These are phyloP conservation scores for Limnephilus auricula DNA, from an alignment of 2,888 invertebrate species.

Conservation along the genomic window DNA sequence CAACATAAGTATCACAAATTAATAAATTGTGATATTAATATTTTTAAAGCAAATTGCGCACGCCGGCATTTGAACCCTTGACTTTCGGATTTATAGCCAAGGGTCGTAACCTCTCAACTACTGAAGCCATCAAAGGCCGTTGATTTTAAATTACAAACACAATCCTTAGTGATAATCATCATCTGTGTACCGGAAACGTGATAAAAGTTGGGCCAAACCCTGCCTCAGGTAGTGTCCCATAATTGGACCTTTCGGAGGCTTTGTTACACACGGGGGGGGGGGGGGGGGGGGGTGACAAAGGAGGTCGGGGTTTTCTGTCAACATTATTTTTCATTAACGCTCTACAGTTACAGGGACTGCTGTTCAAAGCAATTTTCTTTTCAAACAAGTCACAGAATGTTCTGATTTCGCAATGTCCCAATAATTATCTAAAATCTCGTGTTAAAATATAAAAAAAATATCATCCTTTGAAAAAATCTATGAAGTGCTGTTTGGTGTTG, in stretches of 20 bases:
- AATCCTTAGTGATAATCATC: not conserved
- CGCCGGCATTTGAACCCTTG: too few species aligned
- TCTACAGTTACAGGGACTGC: not conserved
- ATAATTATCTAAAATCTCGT: not conserved
- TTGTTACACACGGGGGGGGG: not conserved
- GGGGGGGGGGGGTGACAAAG: slow-evolving; percentile 45
- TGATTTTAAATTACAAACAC: not conserved
- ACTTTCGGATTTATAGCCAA: too few species aligned
- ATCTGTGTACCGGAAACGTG: not conserved
- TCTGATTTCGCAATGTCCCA: not conserved
- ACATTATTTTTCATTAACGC: slow-evolving; percentile 54
- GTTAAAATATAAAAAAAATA: not conserved
- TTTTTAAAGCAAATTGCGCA: too few species aligned
- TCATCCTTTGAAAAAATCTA: not conserved
- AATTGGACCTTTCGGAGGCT: slow-evolving; percentile 17
- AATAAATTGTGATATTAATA: too few species aligned
- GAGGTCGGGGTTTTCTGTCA: slow-evolving; percentile 33
- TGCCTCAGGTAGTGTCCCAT: not conserved
- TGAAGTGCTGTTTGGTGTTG: not conserved
- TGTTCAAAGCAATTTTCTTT: slow-evolving; percentile 17
- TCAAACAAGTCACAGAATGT: not conserved
- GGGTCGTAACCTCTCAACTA: too few species aligned
- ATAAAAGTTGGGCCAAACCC: not conserved
- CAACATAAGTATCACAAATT: too few species aligned
- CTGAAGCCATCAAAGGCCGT: too few species aligned